phyloP scores from a whole-genome alignment of 2,113 vertebrate genomes.

The Cygnus buccinator region DNA sequence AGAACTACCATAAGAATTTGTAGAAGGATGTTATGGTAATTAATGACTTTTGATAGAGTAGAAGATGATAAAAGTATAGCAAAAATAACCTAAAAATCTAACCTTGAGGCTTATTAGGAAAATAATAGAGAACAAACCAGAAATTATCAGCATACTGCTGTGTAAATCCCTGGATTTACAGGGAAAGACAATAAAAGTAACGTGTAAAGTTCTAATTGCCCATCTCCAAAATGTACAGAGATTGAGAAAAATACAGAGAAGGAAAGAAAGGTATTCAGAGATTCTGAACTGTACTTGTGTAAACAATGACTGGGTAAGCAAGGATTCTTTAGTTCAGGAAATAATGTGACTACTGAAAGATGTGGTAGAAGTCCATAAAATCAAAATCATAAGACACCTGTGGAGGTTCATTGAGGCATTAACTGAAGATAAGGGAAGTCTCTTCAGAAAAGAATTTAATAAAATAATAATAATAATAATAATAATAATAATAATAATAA shows the following conservation, averaged over 20 bases:
- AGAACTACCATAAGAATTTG: background rate
- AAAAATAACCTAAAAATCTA: background rate
- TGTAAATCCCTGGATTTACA: background rate
- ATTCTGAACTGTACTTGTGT: background rate
- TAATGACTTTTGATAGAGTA: background rate
- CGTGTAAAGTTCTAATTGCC: background rate
- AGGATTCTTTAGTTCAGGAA: background rate
- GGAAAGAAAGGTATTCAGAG: background rate
- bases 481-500: background rate
- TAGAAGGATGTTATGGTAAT: background rate
- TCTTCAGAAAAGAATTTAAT: background rate
- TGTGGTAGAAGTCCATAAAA: background rate
- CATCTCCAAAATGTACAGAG: background rate
- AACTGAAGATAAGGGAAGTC: background rate
- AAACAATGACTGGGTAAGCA: background rate
- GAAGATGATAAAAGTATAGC: background rate
- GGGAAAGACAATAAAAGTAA: too few species aligned
- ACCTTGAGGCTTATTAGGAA: background rate
- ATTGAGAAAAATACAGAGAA: background rate
- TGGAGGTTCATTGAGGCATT: background rate
- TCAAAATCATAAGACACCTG: background rate
- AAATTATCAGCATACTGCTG: background rate
- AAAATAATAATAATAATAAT: too few species aligned
- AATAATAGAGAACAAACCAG: background rate
- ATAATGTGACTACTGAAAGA: background rate